A percentile compares a stretch with the other conserved stretches of the same genome.
These are phyloP conservation scores for Neocrepidodera transversa DNA, from an alignment of 2,888 invertebrate species.

Conservation along the genomic window DNA sequence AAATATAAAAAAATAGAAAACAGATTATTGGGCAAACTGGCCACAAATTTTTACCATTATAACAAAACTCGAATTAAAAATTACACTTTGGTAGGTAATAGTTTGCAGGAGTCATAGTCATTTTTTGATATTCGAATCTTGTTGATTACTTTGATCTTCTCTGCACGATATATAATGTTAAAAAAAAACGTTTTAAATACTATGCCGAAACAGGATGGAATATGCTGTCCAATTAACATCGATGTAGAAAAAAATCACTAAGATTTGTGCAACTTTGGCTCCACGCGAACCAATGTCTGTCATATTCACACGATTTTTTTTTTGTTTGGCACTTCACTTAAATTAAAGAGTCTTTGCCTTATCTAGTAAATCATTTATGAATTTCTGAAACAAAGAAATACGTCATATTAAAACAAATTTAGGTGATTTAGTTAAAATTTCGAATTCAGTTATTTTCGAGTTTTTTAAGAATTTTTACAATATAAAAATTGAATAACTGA, in stretches of 20 bases:
- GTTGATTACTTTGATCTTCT: neutral
- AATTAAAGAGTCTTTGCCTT: slow-evolving; percentile 87
- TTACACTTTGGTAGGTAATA: no score
- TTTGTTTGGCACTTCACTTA: slow-evolving; percentile 59
- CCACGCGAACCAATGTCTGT: slow-evolving; percentile 46
- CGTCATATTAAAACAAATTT: no score
- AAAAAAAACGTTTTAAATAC: slow-evolving; percentile 19
- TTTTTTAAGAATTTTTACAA: no score
- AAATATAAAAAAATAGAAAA: slow-evolving; percentile 47
- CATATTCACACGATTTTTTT: slow-evolving; percentile 37
- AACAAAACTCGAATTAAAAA: slow-evolving; percentile 27
- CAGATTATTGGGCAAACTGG: slow-evolving; percentile 44
- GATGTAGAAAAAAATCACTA: slow-evolving; percentile 50
- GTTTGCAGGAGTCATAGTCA: no score
- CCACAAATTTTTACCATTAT: slow-evolving; percentile 30
- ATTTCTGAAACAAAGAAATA: slow-evolving; percentile 73
- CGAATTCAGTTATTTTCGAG: no score
- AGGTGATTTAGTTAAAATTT: no score
- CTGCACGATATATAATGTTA: neutral
- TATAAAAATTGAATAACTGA: no score
- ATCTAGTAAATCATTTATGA: slow-evolving; percentile 87
- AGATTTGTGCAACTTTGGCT: slow-evolving; percentile 52
- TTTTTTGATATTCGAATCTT: neutral
- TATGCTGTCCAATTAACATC: slow-evolving; percentile 42
- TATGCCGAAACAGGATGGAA: slow-evolving; percentile 34